Base-by-base conservation (phyloP, 2,888 invertebrate species). In the Caenorhabditis sp. region DNA sequence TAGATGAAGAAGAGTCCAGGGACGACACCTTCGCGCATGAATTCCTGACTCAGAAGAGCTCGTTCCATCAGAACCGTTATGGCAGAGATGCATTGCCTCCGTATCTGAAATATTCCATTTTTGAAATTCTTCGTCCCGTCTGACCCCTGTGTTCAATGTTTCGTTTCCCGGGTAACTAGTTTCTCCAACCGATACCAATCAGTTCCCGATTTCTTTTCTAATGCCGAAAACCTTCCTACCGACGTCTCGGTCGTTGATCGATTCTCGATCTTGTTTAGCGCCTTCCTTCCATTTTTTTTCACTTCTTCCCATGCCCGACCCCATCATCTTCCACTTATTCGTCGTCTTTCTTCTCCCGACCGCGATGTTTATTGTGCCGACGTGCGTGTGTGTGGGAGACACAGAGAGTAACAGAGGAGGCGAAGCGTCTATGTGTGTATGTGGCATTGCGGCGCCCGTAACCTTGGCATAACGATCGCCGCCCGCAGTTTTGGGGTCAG, bases 11-110 rank as follows among this genome's bases (percentile, higher is more conserved):
- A 76, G 5, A 76, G 53, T 43, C 70, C 68, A 2, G 75, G 75
- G 1, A 70, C 63, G 20, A 76, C 52, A 13, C 75, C 58, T 11
- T 52, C 52, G 3, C 58, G 15, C 63, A 76, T 46, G 32, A 76
- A 68, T 2, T 76, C 89, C 86, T 88, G 87, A 50, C 91, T 91
- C 62, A 93, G 91, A 45, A 93, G 90, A 58, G 92, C 92, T 78
- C 93, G 92, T 88, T 93, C 93, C 85, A 93, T 90, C 45, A 94
- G 89, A 39, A 92, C 91, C 78, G 93, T 89, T 32, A 93, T 89
- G 8, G 93, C 92, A 11, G 91, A 90, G 81, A 93, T 92, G 43
- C 93, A 92, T 46, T 92, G 91, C 87, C 93, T 93, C 58, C 93
- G 91, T 46, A 93, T 92, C 92, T 93, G 89, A 8, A 87, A 83